These are phyloP conservation scores for Cladorhizidae sp. DNA, from an alignment of 37 sponge, comb jelly and placozoan species.

Conservation along the genomic window DNA sequence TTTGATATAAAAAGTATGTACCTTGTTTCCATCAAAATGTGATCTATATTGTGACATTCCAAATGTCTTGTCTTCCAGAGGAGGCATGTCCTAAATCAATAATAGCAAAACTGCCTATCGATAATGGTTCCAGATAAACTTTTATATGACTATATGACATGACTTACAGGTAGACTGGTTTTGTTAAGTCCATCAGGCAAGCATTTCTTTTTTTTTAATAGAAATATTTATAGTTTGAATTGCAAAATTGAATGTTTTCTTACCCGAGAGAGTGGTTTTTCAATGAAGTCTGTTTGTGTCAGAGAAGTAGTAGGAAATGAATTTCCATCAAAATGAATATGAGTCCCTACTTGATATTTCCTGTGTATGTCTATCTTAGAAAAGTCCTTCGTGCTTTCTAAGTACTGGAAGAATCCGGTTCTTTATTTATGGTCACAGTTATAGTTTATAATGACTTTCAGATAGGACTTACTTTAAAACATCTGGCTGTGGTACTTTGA, in stretches of 20 bases:
- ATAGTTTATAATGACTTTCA: no score
- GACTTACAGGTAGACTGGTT: conserved; percentile 57
- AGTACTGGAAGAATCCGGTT: neutral
- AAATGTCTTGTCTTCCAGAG: conserved; percentile 28
- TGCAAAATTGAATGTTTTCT: neutral
- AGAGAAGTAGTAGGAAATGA: conserved; percentile 1
- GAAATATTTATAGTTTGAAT: neutral
- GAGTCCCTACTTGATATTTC: conserved; percentile 22
- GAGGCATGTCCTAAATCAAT: neutral
- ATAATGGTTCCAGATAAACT: no score
- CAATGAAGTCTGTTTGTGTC: conserved; percentile 34
- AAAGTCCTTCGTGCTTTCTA: neutral
- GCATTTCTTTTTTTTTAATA: conserved; percentile 9
- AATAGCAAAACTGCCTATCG: neutral
- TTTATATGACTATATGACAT: no score
- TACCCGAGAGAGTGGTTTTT: conserved; percentile 32
- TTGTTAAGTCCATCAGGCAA: conserved; percentile 39
- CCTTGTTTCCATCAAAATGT: conserved; percentile 72
- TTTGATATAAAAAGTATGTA: neutral
- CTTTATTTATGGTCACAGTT: no score
- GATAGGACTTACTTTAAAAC: conserved; percentile 33
- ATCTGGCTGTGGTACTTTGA: conserved; percentile 10
- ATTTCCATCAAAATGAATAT: conserved; percentile 37
- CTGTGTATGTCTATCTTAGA: no score
- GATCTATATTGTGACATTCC: conserved; percentile 41